phyloP scores from a whole-genome alignment of 2,797 vertebrate genomes.

The Thripadectes ignobilis region DNA sequence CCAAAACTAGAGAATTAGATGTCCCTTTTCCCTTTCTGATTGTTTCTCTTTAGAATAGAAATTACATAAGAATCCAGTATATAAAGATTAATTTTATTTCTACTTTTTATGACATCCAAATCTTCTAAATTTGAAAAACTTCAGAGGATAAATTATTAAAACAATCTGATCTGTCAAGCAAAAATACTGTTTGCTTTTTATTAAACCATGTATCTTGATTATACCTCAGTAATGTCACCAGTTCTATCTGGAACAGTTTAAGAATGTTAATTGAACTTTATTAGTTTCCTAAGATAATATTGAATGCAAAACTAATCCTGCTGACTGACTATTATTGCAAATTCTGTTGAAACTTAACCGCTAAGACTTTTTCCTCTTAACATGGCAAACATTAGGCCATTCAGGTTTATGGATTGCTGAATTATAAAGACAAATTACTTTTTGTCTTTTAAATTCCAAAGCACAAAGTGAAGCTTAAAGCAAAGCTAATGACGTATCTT shows the following conservation, averaged over 20 bases:
- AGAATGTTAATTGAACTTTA: constrained; percentile 18
- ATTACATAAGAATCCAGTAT: neutral
- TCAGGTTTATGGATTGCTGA: neutral
- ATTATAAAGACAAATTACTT: neutral
- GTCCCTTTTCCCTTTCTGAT: neutral
- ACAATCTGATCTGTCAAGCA: neutral
- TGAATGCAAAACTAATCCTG: constrained; percentile 21
- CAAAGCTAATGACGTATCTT: neutral
- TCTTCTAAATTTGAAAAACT: neutral
- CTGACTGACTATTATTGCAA: neutral
- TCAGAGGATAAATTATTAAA: neutral
- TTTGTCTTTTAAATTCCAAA: neutral
- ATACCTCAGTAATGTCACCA: neutral
- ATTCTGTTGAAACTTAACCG: neutral
- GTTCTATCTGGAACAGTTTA: neutral
- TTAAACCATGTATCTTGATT: constrained; percentile 12
- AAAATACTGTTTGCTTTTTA: neutral
- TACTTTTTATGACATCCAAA: neutral
- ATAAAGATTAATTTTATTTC: neutral
- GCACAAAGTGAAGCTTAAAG: neutral
- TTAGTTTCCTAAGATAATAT: neutral
- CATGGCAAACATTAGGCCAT: neutral
- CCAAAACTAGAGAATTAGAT: neutral
- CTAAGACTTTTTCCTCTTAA: neutral
- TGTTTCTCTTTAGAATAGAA: neutral